A percentile compares a stretch with the other conserved stretches of the same genome.
Conservation (phyloP, 2,797 vertebrate genomes). For the Decapterus maruadsi region DNA sequence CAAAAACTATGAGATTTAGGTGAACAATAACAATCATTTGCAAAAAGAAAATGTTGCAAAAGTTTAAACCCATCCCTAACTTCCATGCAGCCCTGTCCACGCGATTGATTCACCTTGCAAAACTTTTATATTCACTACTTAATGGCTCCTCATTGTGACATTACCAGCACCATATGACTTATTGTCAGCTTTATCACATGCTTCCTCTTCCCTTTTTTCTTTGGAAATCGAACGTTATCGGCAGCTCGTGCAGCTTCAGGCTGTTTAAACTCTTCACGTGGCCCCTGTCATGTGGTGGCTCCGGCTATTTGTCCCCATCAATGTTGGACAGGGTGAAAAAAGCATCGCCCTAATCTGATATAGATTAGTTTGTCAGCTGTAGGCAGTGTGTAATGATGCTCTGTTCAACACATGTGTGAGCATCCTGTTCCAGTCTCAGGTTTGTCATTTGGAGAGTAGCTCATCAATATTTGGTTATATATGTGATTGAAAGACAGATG, state of each 20-base stretch:
- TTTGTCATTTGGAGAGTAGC: conserved; percentile 36
- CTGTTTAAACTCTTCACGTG: background rate
- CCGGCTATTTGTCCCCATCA: background rate
- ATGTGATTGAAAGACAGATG: conserved; percentile 50
- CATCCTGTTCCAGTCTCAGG: conserved; percentile 24
- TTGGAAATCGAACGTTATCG: conserved; percentile 2
- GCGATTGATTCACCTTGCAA: background rate
- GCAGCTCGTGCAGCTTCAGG: too few relatives aligned
- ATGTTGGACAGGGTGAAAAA: conserved; percentile 15
- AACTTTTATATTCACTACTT: background rate
- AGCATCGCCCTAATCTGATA: conserved; percentile 12
- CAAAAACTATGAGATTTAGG: background rate
- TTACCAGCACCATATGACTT: background rate
- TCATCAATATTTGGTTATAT: conserved; percentile 37
- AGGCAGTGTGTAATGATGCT: conserved; percentile 24
- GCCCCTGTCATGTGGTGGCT: background rate
- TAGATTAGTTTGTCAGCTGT: conserved; percentile 41
- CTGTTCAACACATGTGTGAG: conserved; percentile 16
- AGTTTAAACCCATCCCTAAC: background rate
- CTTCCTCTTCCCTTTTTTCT: conserved; percentile 17
- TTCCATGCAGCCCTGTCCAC: background rate
- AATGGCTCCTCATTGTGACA: background rate
- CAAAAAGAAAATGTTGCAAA: too few relatives aligned
- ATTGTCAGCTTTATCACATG: conserved; percentile 14
- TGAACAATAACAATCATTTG: background rate